Evolutionary conservation across 2,113 vertebrate species (phyloP), one percentile per base, ranked within the genome.

Genomic region (Oryctolagus cuniculus): DNA sequence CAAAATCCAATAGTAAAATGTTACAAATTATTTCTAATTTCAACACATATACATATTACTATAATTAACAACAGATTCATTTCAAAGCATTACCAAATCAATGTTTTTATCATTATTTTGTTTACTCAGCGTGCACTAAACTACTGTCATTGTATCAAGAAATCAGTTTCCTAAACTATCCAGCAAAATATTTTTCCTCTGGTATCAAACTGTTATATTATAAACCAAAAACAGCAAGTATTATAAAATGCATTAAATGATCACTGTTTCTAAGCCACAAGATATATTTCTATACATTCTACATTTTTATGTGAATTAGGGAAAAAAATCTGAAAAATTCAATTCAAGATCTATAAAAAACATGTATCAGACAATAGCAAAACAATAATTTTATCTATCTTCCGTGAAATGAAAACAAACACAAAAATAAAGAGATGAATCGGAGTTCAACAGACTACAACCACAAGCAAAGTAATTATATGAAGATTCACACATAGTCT

Each of bases 141-240:
- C 34, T 91, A 89, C 17, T 49, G 3, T 70, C 24, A 12, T 17
- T 78, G 25, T 58, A 27, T 80, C 67, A 27, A 79, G 29, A 74
- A 79, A 74, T 34, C 29, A 79, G 27, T 67, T 73, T n/a, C 10
- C 31, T 67, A 89, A 87, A 21, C 19, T 72, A 89, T 63, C 25
- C 31, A 55, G n/a, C 38, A 77, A 87, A 84, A 70, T 69, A 36
- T 31, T 85, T 61, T 75, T 2, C 72, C 69, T 63, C 31, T 94
- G 55, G 29, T 61, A 53, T 85, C 90, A 61, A 81, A 75, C 24
- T 44, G 15, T 11, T 85, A 10, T 22, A 69, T 27, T 51, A 24
- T 90, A 83, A 91, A 55, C 10, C 21, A 31, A 83, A 90, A 87
- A 79, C 11, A 74, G 29, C 86, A 95, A 53, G 21, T 87, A 77